Base-by-base conservation (phyloP, 2,797 vertebrate genomes). In the Leptoclinus maculatus region DNA sequence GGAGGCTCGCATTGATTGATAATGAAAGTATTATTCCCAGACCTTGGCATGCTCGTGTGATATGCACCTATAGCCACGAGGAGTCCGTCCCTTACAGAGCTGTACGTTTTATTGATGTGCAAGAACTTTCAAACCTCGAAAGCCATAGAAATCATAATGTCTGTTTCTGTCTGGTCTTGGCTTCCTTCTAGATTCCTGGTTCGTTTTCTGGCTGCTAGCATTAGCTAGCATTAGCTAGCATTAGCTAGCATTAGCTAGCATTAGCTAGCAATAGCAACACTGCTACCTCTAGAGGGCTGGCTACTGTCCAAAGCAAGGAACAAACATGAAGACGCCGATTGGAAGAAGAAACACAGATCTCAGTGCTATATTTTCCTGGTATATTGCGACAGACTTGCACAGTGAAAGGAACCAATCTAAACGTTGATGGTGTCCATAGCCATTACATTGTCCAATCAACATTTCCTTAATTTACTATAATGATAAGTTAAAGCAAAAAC, bases 1-100 rank as follows among this genome's bases (percentile, higher is more conserved):
- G 6, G 19, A 51, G 38, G 47, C 11, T 51, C 38, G 14, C 27
- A 45, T 3, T 36, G 43, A 9, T 19, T 23, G 19, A 58, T 19
- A 54, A 65, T 19, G 19, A 32, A 38, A 19, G n/a, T 7, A 32
- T 25, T 19, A 19, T 38, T 17, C 21, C 12, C 27, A 25, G 39
- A 74, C 66, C 66, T 60, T 74, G 19, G 47, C n/a, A 17, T 27
- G 17, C 38, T 74, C 34, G 19, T 43, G 58, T 73, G 69, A 83
- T 16, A 2, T 7, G 10, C 19, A 3, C 25, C 34, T 56, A 72
- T 69, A 36, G 45, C 23, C 12, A 25, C 0, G 10, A 45, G 9
- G 29, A 39, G 6, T 0, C 6, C 13, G 60, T 47, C 32, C 25
- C 17, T n/a, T 5, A 2, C 25, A 45, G 9, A 1, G 23, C n/a